phyloP scores from a whole-genome alignment of 2,113 vertebrate genomes.

The Brachypteracias leptosomus region DNA sequence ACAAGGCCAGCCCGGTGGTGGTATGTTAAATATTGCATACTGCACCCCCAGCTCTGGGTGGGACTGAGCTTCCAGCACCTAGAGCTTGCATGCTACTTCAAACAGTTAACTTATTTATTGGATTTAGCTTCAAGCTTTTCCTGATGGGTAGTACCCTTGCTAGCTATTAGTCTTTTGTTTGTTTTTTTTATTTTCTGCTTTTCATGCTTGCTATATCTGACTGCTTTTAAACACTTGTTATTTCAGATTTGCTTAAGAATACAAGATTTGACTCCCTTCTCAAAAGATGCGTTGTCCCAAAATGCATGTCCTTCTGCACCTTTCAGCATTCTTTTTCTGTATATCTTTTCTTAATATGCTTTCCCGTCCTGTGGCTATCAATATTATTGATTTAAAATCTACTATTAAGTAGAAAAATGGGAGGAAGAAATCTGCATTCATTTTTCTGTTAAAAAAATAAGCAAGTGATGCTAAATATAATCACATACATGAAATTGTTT shows the following conservation, averaged over 20 bases:
- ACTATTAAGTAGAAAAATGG: neutral
- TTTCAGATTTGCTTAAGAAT: neutral
- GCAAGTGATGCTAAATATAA: neutral
- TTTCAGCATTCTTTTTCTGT: neutral
- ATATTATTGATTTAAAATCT: neutral
- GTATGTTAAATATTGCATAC: neutral
- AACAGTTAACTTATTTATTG: neutral
- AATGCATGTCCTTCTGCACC: neutral
- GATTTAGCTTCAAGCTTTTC: neutral
- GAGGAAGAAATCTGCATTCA: neutral
- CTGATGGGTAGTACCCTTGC: neutral
- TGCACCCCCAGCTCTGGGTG: neutral
- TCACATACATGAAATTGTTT: neutral
- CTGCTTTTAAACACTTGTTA: neutral
- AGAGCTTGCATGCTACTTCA: neutral
- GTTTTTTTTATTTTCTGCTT: neutral
- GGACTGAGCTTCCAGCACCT: neutral
- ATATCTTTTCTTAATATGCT: neutral
- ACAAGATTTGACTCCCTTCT: neutral
- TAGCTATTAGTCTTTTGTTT: neutral
- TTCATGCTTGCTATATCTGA: neutral
- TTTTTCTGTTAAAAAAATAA: neutral
- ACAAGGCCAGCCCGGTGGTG: neutral
- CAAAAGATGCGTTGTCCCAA: neutral
- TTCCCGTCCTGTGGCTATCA: neutral